Conservation (phyloP, 2,888 invertebrate genomes). For the Lithophane leautieri region DNA sequence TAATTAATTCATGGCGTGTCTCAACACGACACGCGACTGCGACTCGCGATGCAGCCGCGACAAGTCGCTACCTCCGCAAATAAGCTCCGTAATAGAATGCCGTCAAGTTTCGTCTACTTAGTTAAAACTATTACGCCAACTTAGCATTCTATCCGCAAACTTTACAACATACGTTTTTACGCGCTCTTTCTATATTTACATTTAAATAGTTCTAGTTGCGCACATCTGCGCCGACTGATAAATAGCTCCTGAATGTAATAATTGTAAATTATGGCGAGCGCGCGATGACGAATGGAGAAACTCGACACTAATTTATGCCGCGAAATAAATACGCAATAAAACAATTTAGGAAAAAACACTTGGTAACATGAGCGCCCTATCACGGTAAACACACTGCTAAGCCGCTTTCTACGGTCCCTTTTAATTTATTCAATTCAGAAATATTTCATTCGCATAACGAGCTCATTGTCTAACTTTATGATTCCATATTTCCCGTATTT, state of each 20-base stretch:
- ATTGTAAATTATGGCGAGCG: slow-evolving; percentile 39
- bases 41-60: slow-evolving; percentile 53
- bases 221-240: slow-evolving; percentile 51
- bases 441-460: slow-evolving; percentile 79
- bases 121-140: slow-evolving; percentile 55
- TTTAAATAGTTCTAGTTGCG: slow-evolving; percentile 45
- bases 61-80: slow-evolving; percentile 45
- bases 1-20: slow-evolving; percentile 80
- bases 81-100: slow-evolving; percentile 53
- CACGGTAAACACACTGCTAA: slow-evolving; percentile 54
- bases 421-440: slow-evolving; percentile 78
- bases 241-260: slow-evolving; percentile 52
- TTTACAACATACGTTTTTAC: slow-evolving; percentile 44
- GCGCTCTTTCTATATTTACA: slow-evolving; percentile 32
- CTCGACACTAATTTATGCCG: slow-evolving; percentile 33
- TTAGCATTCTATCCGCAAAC: slow-evolving; percentile 43
- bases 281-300: slow-evolving; percentile 35
- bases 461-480: slow-evolving; percentile 81
- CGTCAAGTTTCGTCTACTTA: slow-evolving; percentile 48
- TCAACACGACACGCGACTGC: slow-evolving; percentile 59
- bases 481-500: slow-evolving; percentile 83
- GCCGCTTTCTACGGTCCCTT: slow-evolving; percentile 66
- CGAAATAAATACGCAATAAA: slow-evolving; percentile 56
- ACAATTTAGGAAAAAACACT: slow-evolving; percentile 54
- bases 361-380: slow-evolving; percentile 45